Evolutionary conservation across 2,797 vertebrate species (phyloP), one percentile per base, ranked within the genome.

Genomic region (Carapus acus): DNA sequence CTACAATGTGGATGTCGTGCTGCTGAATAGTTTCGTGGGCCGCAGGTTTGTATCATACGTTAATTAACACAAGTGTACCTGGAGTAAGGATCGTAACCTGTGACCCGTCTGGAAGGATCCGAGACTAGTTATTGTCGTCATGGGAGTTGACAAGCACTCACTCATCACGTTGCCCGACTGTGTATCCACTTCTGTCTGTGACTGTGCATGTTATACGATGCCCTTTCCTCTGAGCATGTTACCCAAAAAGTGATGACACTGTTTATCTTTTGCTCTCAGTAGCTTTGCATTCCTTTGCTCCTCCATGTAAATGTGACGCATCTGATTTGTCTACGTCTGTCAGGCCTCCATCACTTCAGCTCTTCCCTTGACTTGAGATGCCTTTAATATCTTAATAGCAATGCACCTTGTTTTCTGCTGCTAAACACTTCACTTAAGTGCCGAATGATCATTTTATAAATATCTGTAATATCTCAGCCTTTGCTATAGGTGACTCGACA

Each of bases 391-490:
- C 4, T 62, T 39, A 13, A 49, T 7, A 51, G 49, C 5, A 0
- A 65, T 54, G 65, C 51, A 58, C 53, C 57, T 70, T 69, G n/a
- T 20, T 65, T 73, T 71, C 24, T 60, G 55, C 56, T 60, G 67
- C 50, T 61, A 65, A 71, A 66, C 71, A 53, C 21, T 67, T 71
- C 71, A 70, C 71, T 31, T 7, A 78, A 83, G 80, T 82, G 81
- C 79, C 69, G 38, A 64, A 40, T 48, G 44, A 8, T 65, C 42
- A 63, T 44, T 1, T 51, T 29, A n/a, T n/a, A n/a, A n/a, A 36
- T 31, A 64, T 41, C 45, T 54, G 53, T 43, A 21, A 57, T 22
- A 53, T 50, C 14, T 47, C 12, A 49, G 2, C 9, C 23, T 17
- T 36, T 7, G 39, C 40, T 38, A 15, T 17, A 40, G 33, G 12